Evolutionary conservation across 1,140 invertebrate species (phyloP).

Genomic region (Lethrus apterus): DNA sequence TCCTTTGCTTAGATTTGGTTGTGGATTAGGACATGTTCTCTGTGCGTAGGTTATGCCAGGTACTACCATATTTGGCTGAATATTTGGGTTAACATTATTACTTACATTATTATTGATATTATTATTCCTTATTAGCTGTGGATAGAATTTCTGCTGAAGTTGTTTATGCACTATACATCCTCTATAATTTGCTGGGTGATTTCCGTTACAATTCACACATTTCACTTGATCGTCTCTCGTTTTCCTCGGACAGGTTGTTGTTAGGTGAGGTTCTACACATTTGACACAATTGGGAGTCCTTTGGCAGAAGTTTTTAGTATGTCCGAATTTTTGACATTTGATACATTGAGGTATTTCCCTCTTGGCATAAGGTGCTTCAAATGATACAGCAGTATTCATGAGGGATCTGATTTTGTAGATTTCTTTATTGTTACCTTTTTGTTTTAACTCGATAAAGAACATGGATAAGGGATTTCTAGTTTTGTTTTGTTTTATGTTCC

Average conservation of each 20-base stretch:
- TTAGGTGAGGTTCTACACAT: constrained; percentile 3
- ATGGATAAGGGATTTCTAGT: background rate
- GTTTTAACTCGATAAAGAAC: constrained; percentile 3
- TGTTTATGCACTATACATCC: background rate
- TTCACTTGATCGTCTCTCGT: background rate
- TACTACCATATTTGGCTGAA: background rate
- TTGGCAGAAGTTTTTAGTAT: constrained; percentile 1
- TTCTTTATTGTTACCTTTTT: background rate
- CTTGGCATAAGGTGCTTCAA: background rate
- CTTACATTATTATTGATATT: too few species aligned
- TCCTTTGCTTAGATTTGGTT: background rate
- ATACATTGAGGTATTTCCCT: constrained; percentile 1
- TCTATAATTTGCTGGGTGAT: background rate
- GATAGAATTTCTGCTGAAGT: background rate
- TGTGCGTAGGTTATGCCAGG: background rate
- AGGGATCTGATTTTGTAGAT: constrained; percentile 1
- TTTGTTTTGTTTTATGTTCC: background rate
- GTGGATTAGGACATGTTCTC: background rate
- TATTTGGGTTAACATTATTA: too few species aligned
- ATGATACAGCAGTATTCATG: background rate
- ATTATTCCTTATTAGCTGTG: background rate
- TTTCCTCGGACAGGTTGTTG: background rate
- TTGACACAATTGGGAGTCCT: background rate
- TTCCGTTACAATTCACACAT: background rate
- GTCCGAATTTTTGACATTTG: constrained; percentile 3